Evolutionary conservation across 2,113 vertebrate species (phyloP), one percentile per base, ranked within the genome.

Genomic region (Cebidichthys violaceus): DNA sequence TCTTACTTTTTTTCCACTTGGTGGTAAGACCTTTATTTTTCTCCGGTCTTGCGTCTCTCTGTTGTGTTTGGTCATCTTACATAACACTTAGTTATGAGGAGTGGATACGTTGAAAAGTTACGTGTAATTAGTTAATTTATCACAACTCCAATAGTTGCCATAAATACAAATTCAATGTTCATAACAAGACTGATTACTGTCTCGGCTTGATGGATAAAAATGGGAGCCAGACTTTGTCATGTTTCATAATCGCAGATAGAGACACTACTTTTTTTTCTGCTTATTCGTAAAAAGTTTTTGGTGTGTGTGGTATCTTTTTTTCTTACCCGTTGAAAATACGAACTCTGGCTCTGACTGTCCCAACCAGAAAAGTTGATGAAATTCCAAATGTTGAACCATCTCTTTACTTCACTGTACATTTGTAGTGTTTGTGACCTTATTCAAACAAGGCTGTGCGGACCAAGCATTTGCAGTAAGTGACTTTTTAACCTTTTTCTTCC

Each of bases 401-500:
- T 39, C 9, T 39, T 39, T 9, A 39, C 37, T 39, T 39, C 9
- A 39, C 37, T 39, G 37, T 39, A 39, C 9, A 39, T 39, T 8
- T 39, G 37, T 39, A 39, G 37, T 9, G 37, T 39, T 39, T 39
- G 9, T 74, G n/a, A 27, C 55, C 24, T 15, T 39, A 29, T 22
- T 73, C 18, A 31, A 62, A 67, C 13, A 60, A 29, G 37, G 52
- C 60, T 20, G 4, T 7, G 14, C 9, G 29, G 15, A 55, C 61
- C 41, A 35, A 50, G 59, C 14, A 18, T 75, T 57, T 68, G 60
- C 17, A 65, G 4, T 24, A 1, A 82, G 69, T 87, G 13, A 65
- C 29, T 52, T 60, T 1, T 80, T 77, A 74, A 70, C 90, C 81
- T 55, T 91, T 91, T 29, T 50, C 86, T 79, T 74, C 1, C 83